Evolutionary conservation across 2,113 vertebrate species (phyloP).

Genomic region (Conger conger): DNA sequence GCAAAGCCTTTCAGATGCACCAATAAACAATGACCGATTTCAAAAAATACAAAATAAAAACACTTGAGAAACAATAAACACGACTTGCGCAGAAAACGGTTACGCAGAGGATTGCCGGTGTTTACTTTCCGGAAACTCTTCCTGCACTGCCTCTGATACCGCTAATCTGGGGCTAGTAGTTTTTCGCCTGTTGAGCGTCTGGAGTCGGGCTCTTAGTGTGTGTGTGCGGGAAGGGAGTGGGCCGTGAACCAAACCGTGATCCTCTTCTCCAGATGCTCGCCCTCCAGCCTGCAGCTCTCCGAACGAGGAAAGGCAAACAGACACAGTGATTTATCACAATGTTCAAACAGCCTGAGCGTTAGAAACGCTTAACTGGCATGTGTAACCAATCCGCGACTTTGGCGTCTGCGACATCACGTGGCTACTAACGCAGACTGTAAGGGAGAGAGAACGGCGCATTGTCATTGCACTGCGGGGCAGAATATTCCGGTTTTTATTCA

Average conservation of each 20-base stretch:
- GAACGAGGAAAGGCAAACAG: slow-evolving; percentile 55
- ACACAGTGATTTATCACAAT: slow-evolving; percentile 49
- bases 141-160: slow-evolving; percentile 29
- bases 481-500: not conserved
- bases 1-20: slow-evolving; percentile 43
- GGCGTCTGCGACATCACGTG: slow-evolving; percentile 25
- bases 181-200: slow-evolving; percentile 24
- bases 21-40: slow-evolving; percentile 52
- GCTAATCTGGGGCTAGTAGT: slow-evolving; percentile 48
- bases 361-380: slow-evolving; percentile 38
- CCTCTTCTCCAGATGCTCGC: slow-evolving; percentile 26
- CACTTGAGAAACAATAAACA: slow-evolving; percentile 40
- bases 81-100: slow-evolving; percentile 33
- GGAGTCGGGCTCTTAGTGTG: slow-evolving; percentile 39
- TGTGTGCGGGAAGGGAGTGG: slow-evolving; percentile 19
- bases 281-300: slow-evolving; percentile 18
- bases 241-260: slow-evolving; percentile 37
- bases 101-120: slow-evolving; percentile 20
- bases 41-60: slow-evolving; percentile 26
- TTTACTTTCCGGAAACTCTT: slow-evolving; percentile 36
- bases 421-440: not conserved
- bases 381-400: slow-evolving; percentile 38
- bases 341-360: slow-evolving; percentile 47
- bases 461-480: not conserved
- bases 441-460: not conserved